phyloP scores from a whole-genome alignment of 2,888 invertebrate genomes.

The Drosophila macrospina region DNA sequence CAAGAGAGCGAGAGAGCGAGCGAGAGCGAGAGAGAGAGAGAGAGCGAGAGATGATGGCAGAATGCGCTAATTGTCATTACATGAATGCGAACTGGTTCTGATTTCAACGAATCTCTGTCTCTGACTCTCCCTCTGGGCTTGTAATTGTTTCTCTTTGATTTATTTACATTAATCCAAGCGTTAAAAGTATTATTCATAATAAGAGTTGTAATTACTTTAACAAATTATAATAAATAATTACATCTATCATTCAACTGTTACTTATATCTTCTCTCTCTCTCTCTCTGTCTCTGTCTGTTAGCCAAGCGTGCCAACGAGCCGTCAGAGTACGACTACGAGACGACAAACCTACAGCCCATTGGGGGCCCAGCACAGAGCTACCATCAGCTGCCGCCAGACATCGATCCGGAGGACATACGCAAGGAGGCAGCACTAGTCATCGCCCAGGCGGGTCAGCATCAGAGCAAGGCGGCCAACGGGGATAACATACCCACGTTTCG shows the following conservation, averaged over 20 bases:
- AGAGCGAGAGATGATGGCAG: constrained; percentile 19
- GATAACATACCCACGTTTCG: constrained; percentile 83
- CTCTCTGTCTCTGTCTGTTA: constrained; percentile 28
- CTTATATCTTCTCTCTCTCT: background rate
- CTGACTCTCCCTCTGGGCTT: background rate
- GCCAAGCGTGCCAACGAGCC: constrained; percentile 83
- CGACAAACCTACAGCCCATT: constrained; percentile 80
- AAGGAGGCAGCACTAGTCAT: constrained; percentile 92
- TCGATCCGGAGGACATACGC: constrained; percentile 90
- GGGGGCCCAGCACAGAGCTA: constrained; percentile 81
- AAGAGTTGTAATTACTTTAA: too few relatives aligned
- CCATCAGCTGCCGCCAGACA: constrained; percentile 88
- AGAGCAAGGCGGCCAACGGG: constrained; percentile 87
- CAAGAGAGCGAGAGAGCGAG: background rate
- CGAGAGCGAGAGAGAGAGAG: too few relatives aligned
- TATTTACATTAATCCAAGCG: too few relatives aligned
- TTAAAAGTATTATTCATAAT: too few relatives aligned
- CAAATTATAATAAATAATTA: too few relatives aligned
- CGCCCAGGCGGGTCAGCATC: constrained; percentile 90
- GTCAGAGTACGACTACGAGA: constrained; percentile 81
- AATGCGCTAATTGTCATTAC: constrained; percentile 75
- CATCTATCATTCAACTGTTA: too few relatives aligned
- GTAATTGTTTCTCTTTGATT: background rate
- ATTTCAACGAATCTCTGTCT: background rate
- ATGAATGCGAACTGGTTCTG: constrained; percentile 61